Conservation (phyloP, 2,888 invertebrate species). For the Drosophila lacicola region DNA sequence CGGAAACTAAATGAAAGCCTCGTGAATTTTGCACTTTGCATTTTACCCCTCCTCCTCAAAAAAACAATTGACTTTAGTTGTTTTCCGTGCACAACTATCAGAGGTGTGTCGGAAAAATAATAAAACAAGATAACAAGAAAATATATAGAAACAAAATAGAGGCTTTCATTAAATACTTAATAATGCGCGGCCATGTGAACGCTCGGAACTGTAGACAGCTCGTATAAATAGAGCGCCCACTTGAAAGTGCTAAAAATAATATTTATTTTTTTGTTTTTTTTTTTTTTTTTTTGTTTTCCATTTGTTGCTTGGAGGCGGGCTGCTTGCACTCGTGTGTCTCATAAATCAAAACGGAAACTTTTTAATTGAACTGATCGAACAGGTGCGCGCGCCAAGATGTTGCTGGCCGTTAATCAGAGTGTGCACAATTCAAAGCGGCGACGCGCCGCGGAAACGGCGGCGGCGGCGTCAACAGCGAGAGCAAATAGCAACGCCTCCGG, state of each 20-base stretch:
- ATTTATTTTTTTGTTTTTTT: constrained; percentile 3
- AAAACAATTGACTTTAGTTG: constrained; percentile 34
- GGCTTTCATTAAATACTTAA: constrained; percentile 32
- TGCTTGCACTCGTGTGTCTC: constrained; percentile 47
- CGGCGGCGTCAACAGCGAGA: constrained; percentile 8
- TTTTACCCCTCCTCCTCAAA: neutral
- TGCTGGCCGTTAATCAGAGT: constrained; percentile 82
- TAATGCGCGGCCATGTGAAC: constrained; percentile 15
- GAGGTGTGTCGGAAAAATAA: neutral
- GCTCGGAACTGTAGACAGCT: constrained; percentile 9
- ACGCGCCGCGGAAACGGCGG: constrained; percentile 27
- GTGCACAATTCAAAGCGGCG: constrained; percentile 60
- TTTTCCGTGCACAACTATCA: constrained; percentile 36
- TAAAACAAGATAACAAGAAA: neutral
- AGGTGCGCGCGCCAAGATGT: constrained; percentile 67
- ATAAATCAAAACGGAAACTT: constrained; percentile 56
- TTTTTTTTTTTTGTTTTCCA: constrained; percentile 5
- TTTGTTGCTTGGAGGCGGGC: neutral
- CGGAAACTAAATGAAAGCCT: neutral
- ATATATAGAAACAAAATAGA: neutral
- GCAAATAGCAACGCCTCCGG: constrained; percentile 2
- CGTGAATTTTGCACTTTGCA: neutral
- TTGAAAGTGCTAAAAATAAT: constrained; percentile 53
- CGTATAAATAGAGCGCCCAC: constrained; percentile 42
- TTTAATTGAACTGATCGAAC: constrained; percentile 39